These are phyloP conservation scores for Bothrops alternatus DNA, from an alignment of 2,797 vertebrate species.

Conservation along the genomic window DNA sequence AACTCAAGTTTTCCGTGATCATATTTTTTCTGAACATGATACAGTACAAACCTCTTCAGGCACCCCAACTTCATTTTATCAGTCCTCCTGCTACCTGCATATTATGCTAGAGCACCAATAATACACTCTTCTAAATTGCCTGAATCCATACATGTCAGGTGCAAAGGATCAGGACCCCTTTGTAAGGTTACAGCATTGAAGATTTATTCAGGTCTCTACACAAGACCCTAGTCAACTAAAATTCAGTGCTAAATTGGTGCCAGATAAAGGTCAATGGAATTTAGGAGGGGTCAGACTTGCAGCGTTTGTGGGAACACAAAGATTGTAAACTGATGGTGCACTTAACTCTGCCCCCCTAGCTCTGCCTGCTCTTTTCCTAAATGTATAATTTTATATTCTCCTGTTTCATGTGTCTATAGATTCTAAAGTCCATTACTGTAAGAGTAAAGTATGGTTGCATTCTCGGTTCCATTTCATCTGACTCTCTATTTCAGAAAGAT, in stretches of 20 bases:
- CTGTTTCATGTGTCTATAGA: not conserved
- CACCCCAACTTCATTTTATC: not conserved
- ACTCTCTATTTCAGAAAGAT: not conserved
- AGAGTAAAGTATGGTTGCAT: not conserved
- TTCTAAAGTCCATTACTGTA: not conserved
- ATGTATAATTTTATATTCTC: not conserved
- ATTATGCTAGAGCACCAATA: not conserved
- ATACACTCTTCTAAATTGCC: not conserved
- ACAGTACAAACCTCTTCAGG: not conserved
- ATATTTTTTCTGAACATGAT: not conserved
- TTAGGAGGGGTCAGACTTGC: not conserved
- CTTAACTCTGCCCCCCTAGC: not conserved
- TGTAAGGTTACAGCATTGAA: not conserved
- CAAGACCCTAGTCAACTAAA: not conserved
- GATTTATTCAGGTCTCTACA: not conserved
- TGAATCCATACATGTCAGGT: not conserved
- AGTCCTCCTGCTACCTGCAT: not conserved
- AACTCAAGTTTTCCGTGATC: not conserved
- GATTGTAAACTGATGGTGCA: not conserved
- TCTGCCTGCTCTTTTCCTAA: not conserved
- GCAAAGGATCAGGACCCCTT: not conserved
- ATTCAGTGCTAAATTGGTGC: not conserved
- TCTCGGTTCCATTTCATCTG: not conserved
- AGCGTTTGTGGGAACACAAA: not conserved
- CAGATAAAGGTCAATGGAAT: not conserved